These are phyloP conservation scores for Agrochola litura DNA, from an alignment of 2,888 invertebrate genomes.

Conservation along the genomic window DNA sequence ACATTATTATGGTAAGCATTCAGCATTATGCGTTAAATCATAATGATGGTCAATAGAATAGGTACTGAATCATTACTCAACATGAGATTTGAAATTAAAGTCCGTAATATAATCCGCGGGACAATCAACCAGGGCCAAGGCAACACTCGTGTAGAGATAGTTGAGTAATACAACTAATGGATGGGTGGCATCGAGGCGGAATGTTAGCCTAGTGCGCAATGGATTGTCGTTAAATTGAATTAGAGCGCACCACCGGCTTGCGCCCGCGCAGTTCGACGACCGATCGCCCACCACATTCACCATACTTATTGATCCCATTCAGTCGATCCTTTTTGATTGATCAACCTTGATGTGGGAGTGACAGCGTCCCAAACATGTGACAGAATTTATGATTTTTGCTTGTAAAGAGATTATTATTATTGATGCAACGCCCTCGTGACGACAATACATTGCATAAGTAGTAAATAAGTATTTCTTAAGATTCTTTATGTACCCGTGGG, in stretches of 20 bases:
- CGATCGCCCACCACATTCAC: constrained; percentile 87
- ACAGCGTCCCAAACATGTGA: constrained; percentile 74
- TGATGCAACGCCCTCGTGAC: constrained; percentile 63
- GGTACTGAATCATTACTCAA: constrained; percentile 68
- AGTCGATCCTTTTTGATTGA: constrained; percentile 88
- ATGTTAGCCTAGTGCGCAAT: constrained; percentile 79
- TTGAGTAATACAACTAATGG: constrained; percentile 74
- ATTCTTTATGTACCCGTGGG: constrained; percentile 70
- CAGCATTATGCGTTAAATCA: constrained; percentile 74
- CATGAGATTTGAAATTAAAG: constrained; percentile 73
- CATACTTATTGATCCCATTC: constrained; percentile 87
- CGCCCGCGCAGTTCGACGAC: constrained; percentile 90
- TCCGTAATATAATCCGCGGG: constrained; percentile 68
- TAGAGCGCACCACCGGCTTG: constrained; percentile 85
- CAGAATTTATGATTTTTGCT: constrained; percentile 64
- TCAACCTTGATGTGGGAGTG: constrained; percentile 84
- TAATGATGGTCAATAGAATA: constrained; percentile 71
- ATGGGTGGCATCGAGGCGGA: constrained; percentile 77
- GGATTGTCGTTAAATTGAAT: constrained; percentile 89
- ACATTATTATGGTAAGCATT: constrained; percentile 65
- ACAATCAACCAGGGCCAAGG: constrained; percentile 67
- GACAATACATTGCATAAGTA: constrained; percentile 59
- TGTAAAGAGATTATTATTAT: constrained; percentile 66
- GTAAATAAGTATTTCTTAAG: constrained; percentile 62
- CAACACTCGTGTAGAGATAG: constrained; percentile 72